Base-by-base conservation (phyloP, 2,888 invertebrate genomes). In the Drosophila aldrichi region DNA sequence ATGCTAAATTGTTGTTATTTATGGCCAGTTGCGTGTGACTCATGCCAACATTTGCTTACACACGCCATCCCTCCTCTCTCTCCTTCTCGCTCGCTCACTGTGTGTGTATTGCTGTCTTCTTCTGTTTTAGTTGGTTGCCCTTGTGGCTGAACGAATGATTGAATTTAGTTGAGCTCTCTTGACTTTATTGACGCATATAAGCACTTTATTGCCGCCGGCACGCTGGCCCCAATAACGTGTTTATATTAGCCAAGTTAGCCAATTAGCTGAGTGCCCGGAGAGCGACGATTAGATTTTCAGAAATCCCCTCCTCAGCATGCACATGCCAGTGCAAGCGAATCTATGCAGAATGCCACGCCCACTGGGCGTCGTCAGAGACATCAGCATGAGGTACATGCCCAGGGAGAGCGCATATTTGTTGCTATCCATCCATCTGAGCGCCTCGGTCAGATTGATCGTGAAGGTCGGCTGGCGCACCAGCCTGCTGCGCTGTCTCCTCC, bases 351-450 rank as follows among this genome's bases (percentile, higher is more conserved):
- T 29, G 9, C 67, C 70, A 2, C 55, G 43, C 2, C 79, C 65
- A 0, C 49, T 36, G 1, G 54, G 8, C 40, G 64, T 16, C n/a
- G 71, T 29, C 29, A 82, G 51, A 0, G 71, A 79, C 8, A 96
- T 91, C 91, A 96, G 93, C 70, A 95, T 90, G 61, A 95, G 94
- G 78, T 96, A 96, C 25, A 95, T 94, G 57, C 95, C 93, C 55
- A 96, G 92, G 72, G 95, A 94, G 0, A 95, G 94, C 68, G 95
- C 91, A 71, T 95, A 93, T 89, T 95, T 95, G 91, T 72, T 96
- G 94, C 74, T 93, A 93, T 94, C 93, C 22, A 96, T 88, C 96
- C 96, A 96, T 56, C 61, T 54, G 18, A 41, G 3, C 9, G 20
- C 43, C 2, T 3, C 3, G 0, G 6, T 10, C 80, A 76, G 62